Evolutionary conservation across 2,888 invertebrate species (phyloP).

Genomic region (Orthosia gothica): DNA sequence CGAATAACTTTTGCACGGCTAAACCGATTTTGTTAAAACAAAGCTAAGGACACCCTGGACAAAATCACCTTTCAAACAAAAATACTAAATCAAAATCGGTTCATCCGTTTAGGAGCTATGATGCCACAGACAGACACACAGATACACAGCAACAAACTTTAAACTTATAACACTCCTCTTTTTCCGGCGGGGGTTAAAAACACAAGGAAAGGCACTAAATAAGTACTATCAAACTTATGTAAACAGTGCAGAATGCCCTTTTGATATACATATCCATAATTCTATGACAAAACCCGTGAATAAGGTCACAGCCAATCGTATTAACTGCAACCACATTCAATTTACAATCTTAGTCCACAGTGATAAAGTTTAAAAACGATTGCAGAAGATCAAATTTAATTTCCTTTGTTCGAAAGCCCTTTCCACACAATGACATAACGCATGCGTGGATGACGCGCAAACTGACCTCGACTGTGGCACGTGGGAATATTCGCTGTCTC

Average conservation of each 20-base stretch:
- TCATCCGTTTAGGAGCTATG: no score
- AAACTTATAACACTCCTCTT: no score
- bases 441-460: conserved; percentile 74
- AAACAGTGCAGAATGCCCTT: conserved; percentile 34
- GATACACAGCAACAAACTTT: no score
- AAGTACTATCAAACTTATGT: conserved; percentile 8
- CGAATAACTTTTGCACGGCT: no score
- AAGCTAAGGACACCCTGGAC: no score
- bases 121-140: no score
- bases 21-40: no score
- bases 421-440: conserved; percentile 74
- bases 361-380: conserved; percentile 53
- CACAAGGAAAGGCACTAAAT: background rate
- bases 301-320: conserved; percentile 60
- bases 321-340: conserved; percentile 16
- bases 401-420: conserved; percentile 78
- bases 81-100: no score
- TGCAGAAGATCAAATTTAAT: conserved; percentile 53
- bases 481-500: conserved; percentile 64
- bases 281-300: conserved; percentile 53
- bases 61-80: no score
- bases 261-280: conserved; percentile 42
- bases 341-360: conserved; percentile 22
- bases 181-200: no score
- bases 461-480: conserved; percentile 74